phyloP scores from a whole-genome alignment of 2,797 vertebrate genomes.

The Spinus olivaceus region DNA sequence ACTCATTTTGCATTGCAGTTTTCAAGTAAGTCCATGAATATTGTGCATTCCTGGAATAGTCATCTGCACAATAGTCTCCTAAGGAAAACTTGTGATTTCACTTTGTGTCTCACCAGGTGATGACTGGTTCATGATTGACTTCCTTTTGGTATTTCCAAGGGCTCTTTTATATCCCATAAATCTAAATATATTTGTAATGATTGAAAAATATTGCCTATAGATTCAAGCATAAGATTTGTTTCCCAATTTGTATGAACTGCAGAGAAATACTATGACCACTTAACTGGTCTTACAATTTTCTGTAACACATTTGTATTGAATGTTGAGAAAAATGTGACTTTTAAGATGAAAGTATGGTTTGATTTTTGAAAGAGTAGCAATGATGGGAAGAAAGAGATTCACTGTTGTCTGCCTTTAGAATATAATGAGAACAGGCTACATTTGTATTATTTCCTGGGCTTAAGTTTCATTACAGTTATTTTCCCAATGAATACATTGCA shows the following conservation, averaged over 20 bases:
- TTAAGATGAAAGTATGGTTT: conserved; percentile 24
- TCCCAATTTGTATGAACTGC: neutral
- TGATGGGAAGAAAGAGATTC: neutral
- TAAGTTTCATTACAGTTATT: conserved; percentile 56
- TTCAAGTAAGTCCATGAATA: neutral
- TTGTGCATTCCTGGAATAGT: neutral
- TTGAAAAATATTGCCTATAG: neutral
- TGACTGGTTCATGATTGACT: neutral
- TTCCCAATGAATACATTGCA: conserved; percentile 54
- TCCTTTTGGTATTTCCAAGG: neutral
- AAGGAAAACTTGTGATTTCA: neutral
- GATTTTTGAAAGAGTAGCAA: conserved; percentile 63
- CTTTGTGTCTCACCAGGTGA: neutral
- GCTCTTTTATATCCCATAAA: neutral
- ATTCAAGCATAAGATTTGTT: neutral
- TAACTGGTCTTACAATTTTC: neutral
- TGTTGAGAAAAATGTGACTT: neutral
- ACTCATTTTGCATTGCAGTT: neutral
- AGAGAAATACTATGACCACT: neutral
- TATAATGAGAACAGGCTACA: conserved; percentile 25
- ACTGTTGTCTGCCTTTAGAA: conserved; percentile 42
- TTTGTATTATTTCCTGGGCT: conserved; percentile 48
- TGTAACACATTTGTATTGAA: neutral
- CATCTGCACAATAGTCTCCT: neutral
- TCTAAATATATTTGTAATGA: neutral